Evolutionary conservation across 2,888 invertebrate species (phyloP), one percentile per base, ranked within the genome.

Genomic region (Adelphocoris suturalis): DNA sequence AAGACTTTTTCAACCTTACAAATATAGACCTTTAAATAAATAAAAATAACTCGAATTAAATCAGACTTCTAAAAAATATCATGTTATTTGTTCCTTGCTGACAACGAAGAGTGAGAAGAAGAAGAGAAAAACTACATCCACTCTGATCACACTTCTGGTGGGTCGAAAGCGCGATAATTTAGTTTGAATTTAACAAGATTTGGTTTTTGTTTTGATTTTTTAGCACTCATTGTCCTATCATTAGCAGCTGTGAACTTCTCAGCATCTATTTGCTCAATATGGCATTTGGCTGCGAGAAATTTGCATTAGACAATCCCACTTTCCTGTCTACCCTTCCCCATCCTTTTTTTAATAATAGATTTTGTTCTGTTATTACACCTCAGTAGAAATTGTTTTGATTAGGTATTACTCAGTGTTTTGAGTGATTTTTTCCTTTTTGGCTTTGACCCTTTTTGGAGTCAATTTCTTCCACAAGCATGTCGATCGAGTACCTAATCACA

Each of bases 61-160:
- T 88, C 55, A 19, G 23, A 23, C 23, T 81, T 55, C 75, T 37
- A 75, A 28, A 76, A 55, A 52, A 89, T 90, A 19, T 86, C 61
- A 80, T 89, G 87, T 81, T 90, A 68, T 75, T 52, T 90, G 78
- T 81, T 89, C 75, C n/a, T 76, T 89, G 84, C 84, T 89, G 68
- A 52, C 84, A 61, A 28, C 90, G 84, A 85, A 91, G 91, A 90
- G 91, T 90, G 92, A 92, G 84, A 92, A 93, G 93, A 93, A 93
- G 92, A 93, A 93, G 92, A 93, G 93, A 92, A 92, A 92, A 91
- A 92, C 92, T 88, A 92, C 92, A 11, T 91, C 92, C 75, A 91
- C 92, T 47, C 90, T 92, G 76, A 91, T 92, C 86, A 92, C 92
- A 23, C 90, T 92, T 86, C 91, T 92, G 92, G 92, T 92, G 92